Evolutionary conservation across 2,888 invertebrate species (phyloP).

Genomic region (Podotricha telesiphe): DNA sequence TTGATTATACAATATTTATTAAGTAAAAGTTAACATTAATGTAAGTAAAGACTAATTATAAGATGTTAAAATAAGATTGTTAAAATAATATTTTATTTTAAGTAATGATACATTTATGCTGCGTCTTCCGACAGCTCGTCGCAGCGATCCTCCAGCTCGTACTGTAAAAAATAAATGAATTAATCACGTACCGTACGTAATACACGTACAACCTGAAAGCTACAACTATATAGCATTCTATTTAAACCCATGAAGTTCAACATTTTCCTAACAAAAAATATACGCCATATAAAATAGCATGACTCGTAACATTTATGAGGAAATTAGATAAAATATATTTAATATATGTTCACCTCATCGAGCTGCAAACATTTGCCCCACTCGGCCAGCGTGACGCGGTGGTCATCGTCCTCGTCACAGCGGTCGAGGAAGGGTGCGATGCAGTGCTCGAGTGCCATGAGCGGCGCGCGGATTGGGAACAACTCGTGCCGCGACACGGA

Average conservation of each 20-base stretch:
- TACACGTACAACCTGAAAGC: too few relatives aligned
- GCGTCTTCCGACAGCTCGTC: conserved; percentile 86
- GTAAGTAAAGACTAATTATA: background rate
- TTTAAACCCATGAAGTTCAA: too few relatives aligned
- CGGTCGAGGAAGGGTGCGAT: conserved; percentile 97
- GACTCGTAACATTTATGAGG: too few relatives aligned
- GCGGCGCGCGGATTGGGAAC: conserved; percentile 96
- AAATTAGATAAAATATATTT: too few relatives aligned
- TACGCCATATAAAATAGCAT: too few relatives aligned
- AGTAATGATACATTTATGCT: conserved; percentile 28
- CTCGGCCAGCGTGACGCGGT: conserved; percentile 94
- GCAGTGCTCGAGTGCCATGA: conserved; percentile 98
- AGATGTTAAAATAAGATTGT: background rate
- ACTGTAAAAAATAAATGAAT: conserved; percentile 85
- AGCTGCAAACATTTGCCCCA: conserved; percentile 96
- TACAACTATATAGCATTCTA: too few relatives aligned
- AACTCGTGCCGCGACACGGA: conserved; percentile 95
- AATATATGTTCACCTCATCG: too few relatives aligned
- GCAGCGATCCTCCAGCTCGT: conserved; percentile 91
- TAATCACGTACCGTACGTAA: too few relatives aligned
- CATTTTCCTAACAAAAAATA: too few relatives aligned
- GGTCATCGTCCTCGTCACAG: conserved; percentile 95
- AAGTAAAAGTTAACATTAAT: background rate
- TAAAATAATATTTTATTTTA: conserved; percentile 4
- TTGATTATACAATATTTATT: conserved; percentile 1